A percentile compares a stretch with the other conserved stretches of the same genome.
phyloP scores from a whole-genome alignment of 2,888 invertebrate species.

The Arctia plantaginis region DNA sequence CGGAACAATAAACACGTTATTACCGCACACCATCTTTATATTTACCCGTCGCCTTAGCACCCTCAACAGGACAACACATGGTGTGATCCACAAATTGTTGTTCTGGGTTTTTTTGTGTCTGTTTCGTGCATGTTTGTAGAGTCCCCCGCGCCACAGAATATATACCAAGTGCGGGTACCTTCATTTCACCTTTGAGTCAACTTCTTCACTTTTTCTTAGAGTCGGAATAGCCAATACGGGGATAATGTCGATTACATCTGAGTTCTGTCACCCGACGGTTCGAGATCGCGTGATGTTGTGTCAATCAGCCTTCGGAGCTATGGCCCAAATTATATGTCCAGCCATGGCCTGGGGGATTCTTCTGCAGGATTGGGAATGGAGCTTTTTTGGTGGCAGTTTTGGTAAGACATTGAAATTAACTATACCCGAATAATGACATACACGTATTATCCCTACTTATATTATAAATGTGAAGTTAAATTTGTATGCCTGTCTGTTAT shows the following conservation, averaged over 20 bases:
- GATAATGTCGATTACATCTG: slow-evolving; percentile 62
- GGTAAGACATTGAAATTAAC: slow-evolving; percentile 53
- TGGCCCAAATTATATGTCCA: slow-evolving; percentile 64
- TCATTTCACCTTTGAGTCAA: background rate
- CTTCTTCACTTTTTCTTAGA: slow-evolving; percentile 41
- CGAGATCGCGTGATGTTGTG: slow-evolving; percentile 68
- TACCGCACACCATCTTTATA: too few relatives aligned
- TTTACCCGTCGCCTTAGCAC: too few relatives aligned
- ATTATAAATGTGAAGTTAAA: too few relatives aligned
- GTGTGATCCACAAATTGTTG: too few relatives aligned
- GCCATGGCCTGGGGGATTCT: slow-evolving; percentile 69
- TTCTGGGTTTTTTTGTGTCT: too few relatives aligned
- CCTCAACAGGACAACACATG: too few relatives aligned
- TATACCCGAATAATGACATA: background rate
- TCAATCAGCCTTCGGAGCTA: slow-evolving; percentile 63
- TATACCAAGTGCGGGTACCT: background rate
- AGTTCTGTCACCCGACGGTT: slow-evolving; percentile 68
- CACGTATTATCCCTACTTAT: too few relatives aligned
- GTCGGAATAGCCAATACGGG: slow-evolving; percentile 67
- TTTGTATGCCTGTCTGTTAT: too few relatives aligned
- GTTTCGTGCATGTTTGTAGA: too few relatives aligned
- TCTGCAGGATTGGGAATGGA: slow-evolving; percentile 63
- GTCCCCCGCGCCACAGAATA: too few relatives aligned
- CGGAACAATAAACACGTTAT: too few relatives aligned
- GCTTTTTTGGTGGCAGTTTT: slow-evolving; percentile 61